Evolutionary conservation across 2,113 vertebrate genomes (phyloP), one percentile per base, ranked within the genome.

Genomic region (Scopus umbretta): DNA sequence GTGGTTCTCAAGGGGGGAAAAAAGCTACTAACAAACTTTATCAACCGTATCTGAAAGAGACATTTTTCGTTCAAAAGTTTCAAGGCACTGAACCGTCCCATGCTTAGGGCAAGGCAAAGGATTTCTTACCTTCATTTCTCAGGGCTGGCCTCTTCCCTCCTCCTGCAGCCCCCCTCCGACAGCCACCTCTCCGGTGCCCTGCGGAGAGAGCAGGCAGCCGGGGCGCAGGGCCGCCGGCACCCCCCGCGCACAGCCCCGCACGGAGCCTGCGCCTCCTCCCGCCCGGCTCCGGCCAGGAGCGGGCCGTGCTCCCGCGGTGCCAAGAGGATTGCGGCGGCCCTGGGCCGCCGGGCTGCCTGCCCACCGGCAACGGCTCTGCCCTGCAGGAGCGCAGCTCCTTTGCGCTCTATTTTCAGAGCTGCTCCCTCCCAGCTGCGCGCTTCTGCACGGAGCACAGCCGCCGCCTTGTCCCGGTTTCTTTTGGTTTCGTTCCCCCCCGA

Each of bases 281-380:
- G 6, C 4, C 34, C 12, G 9, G 2, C 20, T 16, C 30, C 15
- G 1, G 42, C 43, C 10, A 30, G 12, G 34, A 12, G 6, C 25
- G 26, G 7, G 10, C 4, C 3, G 3, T 1, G 9, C 16, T 21
- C 53, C 63, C 15, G 3, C 0, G 0, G 32, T 9, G 4, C 0
- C 12, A 79, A 20, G 36, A 6, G 22, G 40, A 8, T 3, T 26
- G 2, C 13, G 7, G 2, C 29, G 62, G 36, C 62, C 20, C 56
- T 0, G 58, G 8, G 34, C 17, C 62, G 26, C 61, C 0, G 12
- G 7, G 45, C 22, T n/a, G 34, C 26, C 40, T 16, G 26, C 4
- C 9, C 18, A 7, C 14, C 25, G 4, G 10, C 2, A 1, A 8
- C 6, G n/a, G 23, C 38, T 11, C 66, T 74, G 26, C 40, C 14